A percentile compares a stretch with the other conserved stretches of the same genome.
phyloP scores from a whole-genome alignment of 2,888 invertebrate species.

The Chirona hameri region DNA sequence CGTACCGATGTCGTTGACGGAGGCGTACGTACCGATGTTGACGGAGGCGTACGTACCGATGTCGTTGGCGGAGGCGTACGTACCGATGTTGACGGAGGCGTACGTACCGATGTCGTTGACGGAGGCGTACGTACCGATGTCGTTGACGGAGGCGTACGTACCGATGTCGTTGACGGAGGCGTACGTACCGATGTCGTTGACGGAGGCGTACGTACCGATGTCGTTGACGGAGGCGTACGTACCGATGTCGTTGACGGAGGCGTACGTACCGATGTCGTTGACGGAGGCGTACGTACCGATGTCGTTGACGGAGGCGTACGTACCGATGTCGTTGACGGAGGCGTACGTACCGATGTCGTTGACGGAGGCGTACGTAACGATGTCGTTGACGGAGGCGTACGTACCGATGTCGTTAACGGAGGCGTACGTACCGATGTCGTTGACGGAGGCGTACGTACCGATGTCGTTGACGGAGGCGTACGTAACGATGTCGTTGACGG shows the following conservation, averaged over 20 bases:
- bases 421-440: slow-evolving; percentile 55
- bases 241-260: slow-evolving; percentile 57
- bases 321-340: slow-evolving; percentile 57
- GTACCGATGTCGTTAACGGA: slow-evolving; percentile 57
- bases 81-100: too few relatives aligned
- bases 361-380: slow-evolving; percentile 53
- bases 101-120: slow-evolving; percentile 59
- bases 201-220: slow-evolving; percentile 53
- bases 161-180: slow-evolving; percentile 57
- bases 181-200: slow-evolving; percentile 57
- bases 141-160: slow-evolving; percentile 54
- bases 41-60: too few relatives aligned
- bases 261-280: slow-evolving; percentile 56
- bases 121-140: slow-evolving; percentile 54
- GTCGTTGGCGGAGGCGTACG: slow-evolving; percentile 55
- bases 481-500: slow-evolving; percentile 57
- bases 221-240: slow-evolving; percentile 55
- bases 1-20: slow-evolving; percentile 57
- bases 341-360: slow-evolving; percentile 56
- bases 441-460: slow-evolving; percentile 53
- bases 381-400: slow-evolving; percentile 55
- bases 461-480: slow-evolving; percentile 56
- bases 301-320: slow-evolving; percentile 55
- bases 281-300: slow-evolving; percentile 54
- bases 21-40: slow-evolving; percentile 49